These are phyloP conservation scores for Biston betularia DNA, from an alignment of 2,888 invertebrate species.

Conservation along the genomic window DNA sequence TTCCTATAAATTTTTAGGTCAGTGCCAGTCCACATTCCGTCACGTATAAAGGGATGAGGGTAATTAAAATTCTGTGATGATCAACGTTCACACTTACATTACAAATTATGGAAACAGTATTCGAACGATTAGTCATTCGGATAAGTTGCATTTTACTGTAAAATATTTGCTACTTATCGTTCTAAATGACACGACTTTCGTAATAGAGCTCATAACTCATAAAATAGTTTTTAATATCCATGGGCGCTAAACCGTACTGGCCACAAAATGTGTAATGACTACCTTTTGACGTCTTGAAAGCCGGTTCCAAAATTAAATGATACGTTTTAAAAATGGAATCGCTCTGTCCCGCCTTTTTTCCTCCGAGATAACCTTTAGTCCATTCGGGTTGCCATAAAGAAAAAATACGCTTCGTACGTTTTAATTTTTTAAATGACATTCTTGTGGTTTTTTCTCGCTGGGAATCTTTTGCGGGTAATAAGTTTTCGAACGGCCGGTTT, in stretches of 20 bases:
- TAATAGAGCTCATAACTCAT: constrained; percentile 62
- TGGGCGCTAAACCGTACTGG: constrained; percentile 77
- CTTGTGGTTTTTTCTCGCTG: constrained; percentile 83
- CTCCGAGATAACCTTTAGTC: constrained; percentile 84
- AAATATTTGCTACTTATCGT: constrained; percentile 6
- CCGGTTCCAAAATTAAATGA: constrained; percentile 86
- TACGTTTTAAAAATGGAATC: constrained; percentile 86
- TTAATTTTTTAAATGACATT: constrained; percentile 86
- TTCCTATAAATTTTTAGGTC: constrained; percentile 80
- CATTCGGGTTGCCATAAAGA: constrained; percentile 81
- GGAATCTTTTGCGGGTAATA: constrained; percentile 79
- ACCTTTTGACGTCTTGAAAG: constrained; percentile 85
- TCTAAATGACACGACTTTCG: constrained; percentile 17
- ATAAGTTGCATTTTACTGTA: constrained; percentile 32
- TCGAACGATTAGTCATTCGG: constrained; percentile 50
- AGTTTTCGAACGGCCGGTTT: constrained; percentile 73
- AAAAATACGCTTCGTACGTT: constrained; percentile 81
- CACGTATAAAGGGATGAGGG: constrained; percentile 74
- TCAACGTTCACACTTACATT: constrained; percentile 64
- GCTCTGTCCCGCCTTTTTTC: constrained; percentile 84
- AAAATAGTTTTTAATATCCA: constrained; percentile 67
- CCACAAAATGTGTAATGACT: constrained; percentile 84
- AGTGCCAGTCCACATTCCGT: constrained; percentile 70
- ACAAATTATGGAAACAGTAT: constrained; percentile 51
- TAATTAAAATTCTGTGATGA: constrained; percentile 77